A percentile compares a stretch with the other conserved stretches of the same genome.
Evolutionary conservation across 2,797 vertebrate genomes (phyloP).

Genomic region (Adrianichthys oophorus): DNA sequence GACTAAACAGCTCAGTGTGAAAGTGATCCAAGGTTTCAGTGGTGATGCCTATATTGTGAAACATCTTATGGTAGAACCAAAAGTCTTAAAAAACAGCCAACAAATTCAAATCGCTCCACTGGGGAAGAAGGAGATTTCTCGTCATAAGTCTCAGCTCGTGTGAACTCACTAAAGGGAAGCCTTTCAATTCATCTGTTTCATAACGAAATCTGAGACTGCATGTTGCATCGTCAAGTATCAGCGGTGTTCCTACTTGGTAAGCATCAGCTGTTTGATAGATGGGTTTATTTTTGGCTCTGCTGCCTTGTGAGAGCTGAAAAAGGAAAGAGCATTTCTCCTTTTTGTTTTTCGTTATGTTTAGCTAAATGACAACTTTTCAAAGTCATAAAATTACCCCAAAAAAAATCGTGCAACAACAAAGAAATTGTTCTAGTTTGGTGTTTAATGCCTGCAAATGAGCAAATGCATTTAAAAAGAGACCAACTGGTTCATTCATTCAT

Average conservation of each 20-base stretch:
- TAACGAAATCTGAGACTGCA: conserved; percentile 15
- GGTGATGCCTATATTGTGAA: no score
- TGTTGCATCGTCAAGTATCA: conserved; percentile 12
- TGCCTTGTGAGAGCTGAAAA: conserved; percentile 12
- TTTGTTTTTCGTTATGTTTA: background rate
- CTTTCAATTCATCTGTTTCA: conserved; percentile 11
- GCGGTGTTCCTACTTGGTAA: conserved; percentile 11
- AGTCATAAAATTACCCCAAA: background rate
- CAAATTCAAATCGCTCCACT: background rate
- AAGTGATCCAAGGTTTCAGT: no score
- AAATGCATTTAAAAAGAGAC: no score
- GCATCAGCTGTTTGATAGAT: conserved; percentile 31
- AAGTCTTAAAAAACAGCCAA: background rate
- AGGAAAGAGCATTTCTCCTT: conserved; percentile 1
- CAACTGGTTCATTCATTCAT: background rate
- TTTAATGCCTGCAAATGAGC: no score
- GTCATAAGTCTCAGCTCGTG: conserved; percentile 5
- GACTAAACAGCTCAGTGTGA: no score
- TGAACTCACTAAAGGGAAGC: conserved; percentile 5
- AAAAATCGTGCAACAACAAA: background rate
- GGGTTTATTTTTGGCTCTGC: conserved; percentile 40
- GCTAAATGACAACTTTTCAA: background rate
- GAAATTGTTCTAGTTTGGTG: no score
- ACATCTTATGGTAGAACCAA: background rate
- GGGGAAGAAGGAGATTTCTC: background rate